Conservation (phyloP, 2,888 invertebrate genomes). For the Bombylius major region DNA sequence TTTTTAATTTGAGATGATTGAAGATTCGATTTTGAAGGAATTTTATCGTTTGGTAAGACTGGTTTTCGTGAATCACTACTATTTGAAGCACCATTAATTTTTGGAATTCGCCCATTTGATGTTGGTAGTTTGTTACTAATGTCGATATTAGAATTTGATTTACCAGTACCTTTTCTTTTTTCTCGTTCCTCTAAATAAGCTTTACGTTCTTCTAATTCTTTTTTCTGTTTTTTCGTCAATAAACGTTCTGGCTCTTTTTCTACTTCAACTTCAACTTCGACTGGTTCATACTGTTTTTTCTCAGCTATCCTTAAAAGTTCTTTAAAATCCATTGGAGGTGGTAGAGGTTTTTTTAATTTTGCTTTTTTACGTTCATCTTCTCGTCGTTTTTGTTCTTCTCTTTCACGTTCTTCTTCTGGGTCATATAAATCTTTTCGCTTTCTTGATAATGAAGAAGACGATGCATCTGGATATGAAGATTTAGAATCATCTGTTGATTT, state of each 20-base stretch:
- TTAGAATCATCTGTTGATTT: background rate
- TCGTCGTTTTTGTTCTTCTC: constrained; percentile 27
- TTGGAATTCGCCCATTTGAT: constrained; percentile 41
- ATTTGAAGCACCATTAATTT: constrained; percentile 25
- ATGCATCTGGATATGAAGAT: background rate
- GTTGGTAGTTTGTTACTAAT: background rate
- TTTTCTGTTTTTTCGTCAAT: constrained; percentile 69
- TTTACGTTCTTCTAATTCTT: constrained; percentile 59
- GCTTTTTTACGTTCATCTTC: constrained; percentile 37
- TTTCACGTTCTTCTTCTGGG: constrained; percentile 22
- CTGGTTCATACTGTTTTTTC: constrained; percentile 68
- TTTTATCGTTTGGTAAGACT: too few species aligned
- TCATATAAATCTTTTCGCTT: constrained; percentile 33
- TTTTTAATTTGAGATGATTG: background rate
- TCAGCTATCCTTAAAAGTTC: constrained; percentile 70
- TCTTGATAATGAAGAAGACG: background rate
- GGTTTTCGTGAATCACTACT: too few species aligned
- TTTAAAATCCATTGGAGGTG: constrained; percentile 67
- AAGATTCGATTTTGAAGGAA: background rate
- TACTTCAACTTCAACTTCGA: constrained; percentile 44
- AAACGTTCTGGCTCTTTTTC: constrained; percentile 51
- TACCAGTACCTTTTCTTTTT: constrained; percentile 27
- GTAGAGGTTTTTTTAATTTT: constrained; percentile 44
- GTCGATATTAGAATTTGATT: background rate
- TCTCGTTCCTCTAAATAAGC: constrained; percentile 47